phyloP scores from a whole-genome alignment of 2,888 invertebrate genomes.

The Agrypnus murinus region DNA sequence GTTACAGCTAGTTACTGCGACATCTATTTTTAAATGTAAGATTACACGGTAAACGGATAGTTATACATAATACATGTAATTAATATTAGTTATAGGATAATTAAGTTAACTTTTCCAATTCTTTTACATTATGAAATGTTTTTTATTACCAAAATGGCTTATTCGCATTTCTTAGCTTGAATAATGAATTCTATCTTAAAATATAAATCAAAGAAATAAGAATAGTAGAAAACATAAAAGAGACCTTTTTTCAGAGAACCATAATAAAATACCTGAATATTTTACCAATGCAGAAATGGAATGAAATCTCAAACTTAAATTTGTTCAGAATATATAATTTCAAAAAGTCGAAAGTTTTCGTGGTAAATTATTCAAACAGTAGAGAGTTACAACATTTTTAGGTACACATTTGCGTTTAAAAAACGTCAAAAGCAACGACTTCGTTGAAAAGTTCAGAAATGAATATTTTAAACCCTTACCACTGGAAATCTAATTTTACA shows the following conservation, averaged over 20 bases:
- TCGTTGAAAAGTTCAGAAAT: constrained; percentile 21
- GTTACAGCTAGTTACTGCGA: no score
- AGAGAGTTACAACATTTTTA: constrained; percentile 38
- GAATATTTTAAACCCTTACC: constrained; percentile 33
- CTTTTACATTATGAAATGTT: no score
- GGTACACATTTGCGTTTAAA: constrained; percentile 35
- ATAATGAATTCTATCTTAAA: no score
- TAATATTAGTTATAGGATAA: no score
- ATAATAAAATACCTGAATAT: constrained; percentile 36
- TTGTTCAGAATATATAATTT: constrained; percentile 41
- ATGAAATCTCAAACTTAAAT: constrained; percentile 40
- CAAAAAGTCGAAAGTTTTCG: constrained; percentile 32
- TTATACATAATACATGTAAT: no score
- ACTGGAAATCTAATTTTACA: constrained; percentile 22
- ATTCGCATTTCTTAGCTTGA: no score
- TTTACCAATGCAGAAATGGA: constrained; percentile 22
- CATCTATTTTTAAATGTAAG: no score
- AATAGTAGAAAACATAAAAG: no score
- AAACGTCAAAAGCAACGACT: constrained; percentile 32
- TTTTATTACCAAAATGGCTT: no score
- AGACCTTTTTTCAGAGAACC: neutral
- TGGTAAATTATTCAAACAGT: constrained; percentile 44
- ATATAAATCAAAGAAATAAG: no score
- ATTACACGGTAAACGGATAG: no score
- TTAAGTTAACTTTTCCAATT: no score